These are phyloP conservation scores for Trissonchulus sp. DNA, from an alignment of 2,888 invertebrate genomes.

Conservation along the genomic window DNA sequence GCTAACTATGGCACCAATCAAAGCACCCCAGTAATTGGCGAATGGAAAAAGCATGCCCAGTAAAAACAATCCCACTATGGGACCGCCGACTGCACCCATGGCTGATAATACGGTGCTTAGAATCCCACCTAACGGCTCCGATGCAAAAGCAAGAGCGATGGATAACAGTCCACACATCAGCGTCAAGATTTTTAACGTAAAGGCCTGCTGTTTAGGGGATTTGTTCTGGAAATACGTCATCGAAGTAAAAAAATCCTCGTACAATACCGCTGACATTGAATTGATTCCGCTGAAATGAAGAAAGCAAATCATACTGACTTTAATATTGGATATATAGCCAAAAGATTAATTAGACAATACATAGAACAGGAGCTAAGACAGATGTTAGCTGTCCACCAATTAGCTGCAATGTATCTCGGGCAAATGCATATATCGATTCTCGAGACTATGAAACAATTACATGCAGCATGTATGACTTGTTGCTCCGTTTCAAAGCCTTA, in stretches of 20 bases:
- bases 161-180: slow-evolving; percentile 32
- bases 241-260: slow-evolving; percentile 40
- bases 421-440: too few relatives aligned
- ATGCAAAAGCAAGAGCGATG: slow-evolving; percentile 39
- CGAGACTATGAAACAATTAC: too few relatives aligned
- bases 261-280: slow-evolving; percentile 40
- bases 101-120: slow-evolving; percentile 50
- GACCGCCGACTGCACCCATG: slow-evolving; percentile 81
- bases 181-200: not conserved
- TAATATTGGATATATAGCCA: too few relatives aligned
- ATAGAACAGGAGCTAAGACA: too few relatives aligned
- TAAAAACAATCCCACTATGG: slow-evolving; percentile 76
- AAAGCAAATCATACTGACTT: not conserved
- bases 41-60: slow-evolving; percentile 82
- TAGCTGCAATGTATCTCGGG: too few relatives aligned
- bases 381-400: too few relatives aligned
- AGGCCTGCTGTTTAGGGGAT: not conserved
- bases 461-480: too few relatives aligned
- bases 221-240: not conserved
- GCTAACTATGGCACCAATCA: slow-evolving; percentile 34
- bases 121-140: slow-evolving; percentile 39
- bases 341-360: too few relatives aligned
- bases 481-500: too few relatives aligned
- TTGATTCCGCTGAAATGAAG: slow-evolving; percentile 37
- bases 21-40: slow-evolving; percentile 61